Evolutionary conservation across 1,140 invertebrate species (phyloP).

Genomic region (Halyomorpha halys): DNA sequence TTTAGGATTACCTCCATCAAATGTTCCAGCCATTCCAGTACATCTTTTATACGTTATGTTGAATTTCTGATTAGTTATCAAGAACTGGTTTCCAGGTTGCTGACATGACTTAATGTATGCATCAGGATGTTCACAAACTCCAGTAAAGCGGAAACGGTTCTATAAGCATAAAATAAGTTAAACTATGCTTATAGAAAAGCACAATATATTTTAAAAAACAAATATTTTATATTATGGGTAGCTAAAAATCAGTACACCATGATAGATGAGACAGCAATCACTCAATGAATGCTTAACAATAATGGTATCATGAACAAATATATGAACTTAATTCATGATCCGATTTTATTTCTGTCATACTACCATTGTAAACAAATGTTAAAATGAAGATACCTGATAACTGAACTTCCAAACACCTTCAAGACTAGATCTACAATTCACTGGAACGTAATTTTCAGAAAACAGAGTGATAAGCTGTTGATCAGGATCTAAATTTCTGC

Average conservation of each 20-base stretch:
- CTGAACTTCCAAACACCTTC: constrained; percentile 94
- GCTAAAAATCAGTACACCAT: no score
- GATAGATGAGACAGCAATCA: no score
- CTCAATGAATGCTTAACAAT: no score
- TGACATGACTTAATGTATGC: constrained; percentile 89
- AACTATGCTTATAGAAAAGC: no score
- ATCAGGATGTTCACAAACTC: constrained; percentile 77
- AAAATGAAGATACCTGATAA: constrained; percentile 53
- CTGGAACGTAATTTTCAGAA: constrained; percentile 78
- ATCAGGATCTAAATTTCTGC: constrained; percentile 52
- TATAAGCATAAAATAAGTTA: constrained; percentile 33
- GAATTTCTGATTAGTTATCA: constrained; percentile 95
- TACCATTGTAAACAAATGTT: background rate
- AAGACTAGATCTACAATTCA: constrained; percentile 83
- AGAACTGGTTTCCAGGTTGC: constrained; percentile 86
- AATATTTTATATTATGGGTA: no score
- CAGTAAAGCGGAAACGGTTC: constrained; percentile 79
- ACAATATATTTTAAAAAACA: no score
- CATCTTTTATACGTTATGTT: constrained; percentile 89
- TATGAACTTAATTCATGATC: no score
- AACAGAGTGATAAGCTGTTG: constrained; percentile 78
- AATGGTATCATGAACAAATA: no score
- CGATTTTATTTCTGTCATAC: no score
- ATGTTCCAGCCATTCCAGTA: constrained; percentile 69
- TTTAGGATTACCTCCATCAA: constrained; percentile 58